Base-by-base conservation (phyloP, 92 coral and sea anemone genomes). In the Muricea muricata region DNA sequence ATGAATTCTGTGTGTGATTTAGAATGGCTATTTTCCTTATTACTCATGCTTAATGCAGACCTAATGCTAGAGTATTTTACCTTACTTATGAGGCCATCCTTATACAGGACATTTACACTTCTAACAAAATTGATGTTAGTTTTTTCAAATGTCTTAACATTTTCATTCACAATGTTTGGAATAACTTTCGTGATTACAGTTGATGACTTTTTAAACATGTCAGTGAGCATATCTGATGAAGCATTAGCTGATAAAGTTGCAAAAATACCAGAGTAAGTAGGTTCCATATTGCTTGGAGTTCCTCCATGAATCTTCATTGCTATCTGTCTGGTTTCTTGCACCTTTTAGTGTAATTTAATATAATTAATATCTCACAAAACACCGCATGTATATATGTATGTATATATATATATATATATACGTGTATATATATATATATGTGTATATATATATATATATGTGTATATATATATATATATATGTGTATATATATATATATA, bases 301-400 rank as follows among this genome's bases (percentile, higher is more conserved):
- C 79, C 90, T 70, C 86, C 86, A 80, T 86, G 90, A 81, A 86
- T 86, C 54, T 80, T 79, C 90, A 86, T 68, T 7, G 85, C 89
- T 65, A 65, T 56, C 32, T 66, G 2, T 6, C 52, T 65, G 33
- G 84, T 78, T 30, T 78, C 65, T 33, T 15, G 33, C 45, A 52
- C 42, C 72, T 66, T 87, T 58, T 57, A n/a, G n/a, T n/a, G n/a
- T n/a, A n/a, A n/a, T n/a, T n/a, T n/a, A n/a, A n/a, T n/a, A n/a
- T n/a, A n/a, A n/a, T n/a, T n/a, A n/a, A n/a, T n/a, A n/a, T n/a
- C n/a, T n/a, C n/a, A n/a, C n/a, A n/a, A n/a, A n/a, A n/a, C n/a
- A n/a, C n/a, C n/a, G n/a, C n/a, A n/a, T n/a, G n/a, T n/a, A n/a
- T n/a, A n/a, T n/a, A n/a, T n/a, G n/a, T n/a, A n/a, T n/a, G n/a